These are phyloP conservation scores for Agapornis canus DNA, from an alignment of 2,797 vertebrate species.

Conservation along the genomic window DNA sequence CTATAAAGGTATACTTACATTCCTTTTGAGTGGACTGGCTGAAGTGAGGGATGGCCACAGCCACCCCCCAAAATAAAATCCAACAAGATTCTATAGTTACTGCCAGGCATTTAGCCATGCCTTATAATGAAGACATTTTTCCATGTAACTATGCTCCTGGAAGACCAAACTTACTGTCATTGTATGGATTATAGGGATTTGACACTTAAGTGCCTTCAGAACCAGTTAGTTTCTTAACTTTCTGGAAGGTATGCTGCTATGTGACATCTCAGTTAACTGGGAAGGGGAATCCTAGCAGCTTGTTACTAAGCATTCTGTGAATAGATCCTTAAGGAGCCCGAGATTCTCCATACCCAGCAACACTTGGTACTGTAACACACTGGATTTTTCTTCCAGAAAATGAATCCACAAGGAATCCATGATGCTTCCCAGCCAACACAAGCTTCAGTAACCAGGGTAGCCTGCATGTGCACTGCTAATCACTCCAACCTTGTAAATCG, in stretches of 20 bases:
- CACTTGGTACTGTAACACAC: not conserved
- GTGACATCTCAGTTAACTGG: not conserved
- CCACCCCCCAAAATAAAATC: not conserved
- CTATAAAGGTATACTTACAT: fast-evolving
- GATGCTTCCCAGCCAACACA: not conserved
- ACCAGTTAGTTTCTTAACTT: not conserved
- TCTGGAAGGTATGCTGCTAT: not conserved
- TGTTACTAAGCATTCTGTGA: not conserved
- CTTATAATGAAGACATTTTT: not conserved
- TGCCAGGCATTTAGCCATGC: not conserved
- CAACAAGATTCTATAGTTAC: not conserved
- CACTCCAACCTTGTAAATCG: slow-evolving; percentile 59
- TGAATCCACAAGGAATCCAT: not conserved
- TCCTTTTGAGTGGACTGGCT: not conserved
- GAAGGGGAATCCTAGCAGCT: not conserved
- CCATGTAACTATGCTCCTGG: not conserved
- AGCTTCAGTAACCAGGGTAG: slow-evolving; percentile 29
- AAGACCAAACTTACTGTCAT: not conserved
- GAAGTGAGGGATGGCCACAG: not conserved
- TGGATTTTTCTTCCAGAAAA: slow-evolving; percentile 26
- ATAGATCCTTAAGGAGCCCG: not conserved
- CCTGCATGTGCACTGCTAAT: slow-evolving; percentile 63
- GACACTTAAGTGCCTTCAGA: not conserved
- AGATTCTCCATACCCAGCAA: slow-evolving; percentile 35
- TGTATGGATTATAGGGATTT: not conserved